Base-by-base conservation (phyloP, 2,113 vertebrate species). In the Prolemur simus region DNA sequence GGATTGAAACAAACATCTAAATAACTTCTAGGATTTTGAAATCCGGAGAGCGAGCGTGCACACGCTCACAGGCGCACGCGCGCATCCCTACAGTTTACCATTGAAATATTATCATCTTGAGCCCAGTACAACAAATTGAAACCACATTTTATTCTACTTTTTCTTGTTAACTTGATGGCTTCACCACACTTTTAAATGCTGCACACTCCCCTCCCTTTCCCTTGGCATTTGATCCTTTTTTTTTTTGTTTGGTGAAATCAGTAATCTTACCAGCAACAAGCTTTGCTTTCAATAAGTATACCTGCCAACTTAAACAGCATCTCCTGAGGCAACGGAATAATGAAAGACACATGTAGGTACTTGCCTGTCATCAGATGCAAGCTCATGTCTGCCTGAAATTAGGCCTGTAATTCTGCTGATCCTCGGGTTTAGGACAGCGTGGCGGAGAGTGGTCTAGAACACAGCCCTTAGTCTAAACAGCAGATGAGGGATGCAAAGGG, bases 291-390 rank as follows among this genome's bases (percentile, higher is more conserved):
- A 98, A 68, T 98, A 99, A 99, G 98, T 96, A 97, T 94, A 99
- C 99, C 98, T 99, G 99, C 98, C 98, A 99, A 98, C 98, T 99
- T 98, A 99, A 99, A 99, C 98, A 99, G 97, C 82, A 98, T 98
- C 98, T 99, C 98, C 98, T 98, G 98, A 98, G 98, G 99, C 98
- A 98, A 99, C 97, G 60, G 98, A 98, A 98, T 99, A 99, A 99
- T 99, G 98, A 99, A 99, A 99, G 94, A 98, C 99, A 99, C 98
- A 98, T 98, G 98, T 97, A 99, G 52, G 92, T 94, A 89, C 98
- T 99, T 98, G 99, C 98, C 98, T 95, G 39, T 98, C 98, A 99
- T 93, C 95, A 98, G 96, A 97, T 63, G 97, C 88, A 93, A 94
- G 84, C 84, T 92, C 92, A 63, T 94, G 89, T 82, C 68, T 1